Evolutionary conservation across 2,113 vertebrate genomes (phyloP), one percentile per base, ranked within the genome.

Genomic region (Circaetus cinerascens): DNA sequence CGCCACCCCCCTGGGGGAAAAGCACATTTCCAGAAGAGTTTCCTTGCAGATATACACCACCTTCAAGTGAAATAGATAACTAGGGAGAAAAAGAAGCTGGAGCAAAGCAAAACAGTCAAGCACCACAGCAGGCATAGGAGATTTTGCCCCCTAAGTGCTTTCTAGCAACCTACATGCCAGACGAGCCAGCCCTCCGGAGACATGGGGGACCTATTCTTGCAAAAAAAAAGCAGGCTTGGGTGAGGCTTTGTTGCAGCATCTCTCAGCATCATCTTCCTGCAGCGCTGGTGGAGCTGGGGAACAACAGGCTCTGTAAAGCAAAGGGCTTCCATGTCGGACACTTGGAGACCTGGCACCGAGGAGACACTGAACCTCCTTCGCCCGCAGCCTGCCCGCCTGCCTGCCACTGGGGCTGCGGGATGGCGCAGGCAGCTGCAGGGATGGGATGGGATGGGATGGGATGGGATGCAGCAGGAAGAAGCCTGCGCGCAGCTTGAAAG

Each of bases 21-120:
- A 17, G 7, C 3, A 1, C 0, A 1, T 27, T 73, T 50, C 60
- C 18, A n/a, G 29, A 30, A n/a, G n/a, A 16, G 27, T 79, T 43
- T 57, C 66, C 27, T 38, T 51, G 18, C 36, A 34, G 38, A 51
- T 13, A 51, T 9, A 57, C 17, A 16, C 21, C 1, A 1, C 4
- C 56, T 63, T 56, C 32, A 10, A 51, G 9, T 25, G 17, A 43
- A 59, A 50, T 10, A 16, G 38, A 5, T 48, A n/a, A 25, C 48
- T 22, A 21, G 43, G 26, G 14, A 8, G 30, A 40, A 68, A 22
- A 46, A 19, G 34, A 60, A 40, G 53, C 38, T 15, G 45, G 34
- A 75, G 34, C 50, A 57, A 57, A 41, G 32, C 62, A 40, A 38
- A 68, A 46, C 19, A 23, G 36, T 17, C 32, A 43, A 34, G 68